Evolutionary conservation across 2,888 invertebrate genomes (phyloP), one percentile per base, ranked within the genome.

Genomic region (Notocelia uddmanniana): DNA sequence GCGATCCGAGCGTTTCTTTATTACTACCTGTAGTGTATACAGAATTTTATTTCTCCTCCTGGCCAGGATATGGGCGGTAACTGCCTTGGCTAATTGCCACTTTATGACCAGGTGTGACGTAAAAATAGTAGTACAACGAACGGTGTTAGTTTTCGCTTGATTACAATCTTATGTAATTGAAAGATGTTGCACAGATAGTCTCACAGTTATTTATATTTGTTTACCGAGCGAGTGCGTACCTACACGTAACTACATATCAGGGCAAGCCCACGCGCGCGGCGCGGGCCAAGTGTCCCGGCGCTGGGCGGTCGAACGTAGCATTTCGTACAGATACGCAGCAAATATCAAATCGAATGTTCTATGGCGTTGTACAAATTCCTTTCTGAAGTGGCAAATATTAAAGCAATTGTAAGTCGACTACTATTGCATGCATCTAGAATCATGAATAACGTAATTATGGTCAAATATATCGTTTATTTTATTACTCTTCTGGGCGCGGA

Each of bases 191-290:
- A 50, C 48, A 50, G 64, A 70, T 34, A 62, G 41, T 48, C 45
- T 37, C 37, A 45, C 37, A 23, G 59, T 69, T 70, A 64, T 70
- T 70, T 70, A 70, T 70, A 70, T 58, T 64, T 70, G 58, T 48
- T 58, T 41, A 57, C 54, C 55, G 45, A 21, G 52, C 54, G 59
- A 66, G 59, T 66, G 57, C 26, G 3, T 31, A 6, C n/a, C n/a
- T n/a, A n/a, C n/a, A n/a, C 31, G 31, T 31, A 6, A 31, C 31
- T 31, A 31, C 59, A 55, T 58, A 18, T 21, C 18, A 50, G 57
- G 48, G 50, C 69, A 50, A 55, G 41, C 66, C 54, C 54, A 37
- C 54, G 54, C 66, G 64, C 63, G 15, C 26, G 18, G 19, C 21
- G 34, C 31, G 63, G 50, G 63, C 63, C 52, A 52, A 63, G 63